These are phyloP conservation scores for Drosophila quinaria DNA, from an alignment of 2,888 invertebrate genomes.

Conservation along the genomic window DNA sequence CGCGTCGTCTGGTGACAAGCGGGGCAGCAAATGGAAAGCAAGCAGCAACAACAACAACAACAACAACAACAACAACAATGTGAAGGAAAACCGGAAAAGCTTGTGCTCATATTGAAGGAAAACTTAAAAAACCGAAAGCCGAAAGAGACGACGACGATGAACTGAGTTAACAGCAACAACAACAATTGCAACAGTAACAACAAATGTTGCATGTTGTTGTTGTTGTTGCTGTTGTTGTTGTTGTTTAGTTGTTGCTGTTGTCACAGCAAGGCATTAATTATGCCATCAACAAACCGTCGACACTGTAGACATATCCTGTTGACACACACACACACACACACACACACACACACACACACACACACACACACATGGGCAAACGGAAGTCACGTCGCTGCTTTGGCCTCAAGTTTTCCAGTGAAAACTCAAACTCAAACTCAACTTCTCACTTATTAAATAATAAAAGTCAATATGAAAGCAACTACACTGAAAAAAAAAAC, in stretches of 20 bases:
- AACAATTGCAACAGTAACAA: background rate
- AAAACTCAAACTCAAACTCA: conserved; percentile 37
- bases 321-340: conserved; percentile 47
- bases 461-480: conserved; percentile 22
- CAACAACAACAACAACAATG: background rate
- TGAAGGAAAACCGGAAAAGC: conserved; percentile 55
- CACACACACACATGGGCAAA: conserved; percentile 46
- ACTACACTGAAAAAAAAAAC: background rate
- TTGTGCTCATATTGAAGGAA: conserved; percentile 41
- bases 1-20: conserved; percentile 4
- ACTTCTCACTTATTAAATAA: conserved; percentile 61
- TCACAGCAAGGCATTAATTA: conserved; percentile 73
- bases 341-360: conserved; percentile 13
- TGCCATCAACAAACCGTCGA: conserved; percentile 71
- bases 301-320: conserved; percentile 71
- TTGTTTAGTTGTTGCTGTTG: conserved; percentile 50
- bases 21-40: conserved; percentile 30
- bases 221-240: conserved; percentile 7
- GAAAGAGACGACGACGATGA: conserved; percentile 35
- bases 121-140: conserved; percentile 57
- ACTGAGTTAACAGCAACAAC: conserved; percentile 4
- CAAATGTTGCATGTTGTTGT: conserved; percentile 4
- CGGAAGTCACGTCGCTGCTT: conserved; percentile 70
- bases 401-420: conserved; percentile 59
- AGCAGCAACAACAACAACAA: background rate